Evolutionary conservation across 2,113 vertebrate species (phyloP).

Genomic region (Perca fluviatilis): DNA sequence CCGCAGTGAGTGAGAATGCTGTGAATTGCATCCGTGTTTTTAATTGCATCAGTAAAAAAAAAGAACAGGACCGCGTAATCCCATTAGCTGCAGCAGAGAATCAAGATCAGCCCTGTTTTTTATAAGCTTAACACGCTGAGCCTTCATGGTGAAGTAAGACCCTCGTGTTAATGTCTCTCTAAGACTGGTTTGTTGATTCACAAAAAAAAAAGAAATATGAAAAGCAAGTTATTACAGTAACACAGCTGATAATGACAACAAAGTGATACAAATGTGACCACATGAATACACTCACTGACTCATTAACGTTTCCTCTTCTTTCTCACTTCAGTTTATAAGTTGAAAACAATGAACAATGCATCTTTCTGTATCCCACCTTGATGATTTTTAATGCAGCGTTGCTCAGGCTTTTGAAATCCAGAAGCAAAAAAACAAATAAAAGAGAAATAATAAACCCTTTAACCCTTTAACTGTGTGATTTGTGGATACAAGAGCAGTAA

Average conservation of each 20-base stretch:
- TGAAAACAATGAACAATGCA: background rate
- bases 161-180: background rate
- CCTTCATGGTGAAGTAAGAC: background rate
- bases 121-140: conserved; percentile 50
- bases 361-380: no score
- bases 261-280: conserved; percentile 12
- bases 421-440: background rate
- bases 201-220: background rate
- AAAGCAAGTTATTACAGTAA: background rate
- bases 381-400: background rate
- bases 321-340: background rate
- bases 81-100: conserved; percentile 68
- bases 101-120: conserved; percentile 58
- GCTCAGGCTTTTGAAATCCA: background rate
- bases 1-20: conserved; percentile 57
- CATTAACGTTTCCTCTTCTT: background rate
- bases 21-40: conserved; percentile 72
- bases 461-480: no score
- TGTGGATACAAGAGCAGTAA: background rate
- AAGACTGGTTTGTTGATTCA: background rate
- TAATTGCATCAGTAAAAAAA: conserved; percentile 77
- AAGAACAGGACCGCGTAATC: conserved; percentile 69
- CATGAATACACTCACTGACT: background rate
- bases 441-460: background rate
- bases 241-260: conserved; percentile 20